These are phyloP conservation scores for Noctuana brunneofusca DNA, from an alignment of 2,888 invertebrate species.

Conservation along the genomic window DNA sequence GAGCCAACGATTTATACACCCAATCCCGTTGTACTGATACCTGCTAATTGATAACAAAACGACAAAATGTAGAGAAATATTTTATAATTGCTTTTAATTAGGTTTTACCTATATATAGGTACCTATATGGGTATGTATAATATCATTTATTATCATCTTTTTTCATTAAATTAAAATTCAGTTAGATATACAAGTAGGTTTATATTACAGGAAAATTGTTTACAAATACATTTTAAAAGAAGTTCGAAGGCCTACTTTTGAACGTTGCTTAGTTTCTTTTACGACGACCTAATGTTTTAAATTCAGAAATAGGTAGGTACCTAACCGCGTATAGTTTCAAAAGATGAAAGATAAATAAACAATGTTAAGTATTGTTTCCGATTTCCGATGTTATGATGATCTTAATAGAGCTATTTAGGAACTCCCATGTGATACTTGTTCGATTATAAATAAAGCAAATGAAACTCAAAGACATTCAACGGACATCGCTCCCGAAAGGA, in stretches of 20 bases:
- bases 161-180: too few species aligned
- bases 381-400: constrained; percentile 11
- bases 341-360: neutral
- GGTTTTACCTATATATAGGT: neutral
- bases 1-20: constrained; percentile 74
- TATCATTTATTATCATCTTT: too few species aligned
- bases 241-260: neutral
- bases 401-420: constrained; percentile 29
- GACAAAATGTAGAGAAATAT: constrained; percentile 17
- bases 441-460: constrained; percentile 45
- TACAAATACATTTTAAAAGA: too few species aligned
- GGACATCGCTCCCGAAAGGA: constrained; percentile 68
- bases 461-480: constrained; percentile 45
- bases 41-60: constrained; percentile 49
- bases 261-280: neutral
- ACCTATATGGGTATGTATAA: too few species aligned
- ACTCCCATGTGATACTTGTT: constrained; percentile 21
- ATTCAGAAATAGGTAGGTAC: too few species aligned
- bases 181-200: too few species aligned
- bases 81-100: constrained; percentile 22
- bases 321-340: neutral
- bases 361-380: constrained; percentile 1
- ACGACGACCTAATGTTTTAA: neutral
- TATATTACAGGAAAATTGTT: too few species aligned
- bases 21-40: constrained; percentile 58